Percentiles rank a stretch among this genome's conserved stretches.
These are phyloP conservation scores for Cantharis rufa DNA, from an alignment of 2,888 invertebrate species.

Conservation along the genomic window DNA sequence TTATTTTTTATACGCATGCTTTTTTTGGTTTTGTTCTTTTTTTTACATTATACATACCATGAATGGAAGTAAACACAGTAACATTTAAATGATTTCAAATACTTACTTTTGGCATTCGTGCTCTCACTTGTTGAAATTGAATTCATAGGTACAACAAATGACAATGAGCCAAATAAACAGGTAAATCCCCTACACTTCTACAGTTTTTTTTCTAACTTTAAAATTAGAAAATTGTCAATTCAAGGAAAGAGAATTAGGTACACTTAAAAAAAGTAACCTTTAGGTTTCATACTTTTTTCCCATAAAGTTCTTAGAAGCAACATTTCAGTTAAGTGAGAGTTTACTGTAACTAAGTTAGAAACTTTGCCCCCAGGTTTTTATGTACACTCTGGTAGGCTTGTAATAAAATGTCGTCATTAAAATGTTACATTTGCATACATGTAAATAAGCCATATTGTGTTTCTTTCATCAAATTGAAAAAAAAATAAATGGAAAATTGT, in stretches of 20 bases:
- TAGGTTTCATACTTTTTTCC: neutral
- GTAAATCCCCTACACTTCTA: neutral
- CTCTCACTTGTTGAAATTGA: neutral
- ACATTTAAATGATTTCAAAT: neutral
- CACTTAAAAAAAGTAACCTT: too few species aligned
- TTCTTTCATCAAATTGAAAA: neutral
- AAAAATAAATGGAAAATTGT: constrained; percentile 3
- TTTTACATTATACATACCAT: neutral
- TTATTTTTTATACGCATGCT: neutral
- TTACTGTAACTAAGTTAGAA: neutral
- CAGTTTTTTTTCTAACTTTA: neutral
- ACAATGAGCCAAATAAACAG: neutral
- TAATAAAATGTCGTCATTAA: neutral
- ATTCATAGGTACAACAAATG: neutral
- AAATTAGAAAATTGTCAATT: neutral
- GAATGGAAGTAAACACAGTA: neutral
- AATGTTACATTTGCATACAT: neutral
- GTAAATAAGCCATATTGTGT: neutral
- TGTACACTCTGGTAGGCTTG: neutral
- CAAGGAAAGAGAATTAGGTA: too few species aligned
- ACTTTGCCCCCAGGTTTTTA: neutral
- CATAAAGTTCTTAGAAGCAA: neutral
- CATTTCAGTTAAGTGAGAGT: neutral
- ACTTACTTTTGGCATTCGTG: neutral
- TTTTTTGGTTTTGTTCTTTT: neutral